A percentile compares a stretch with the other conserved stretches of the same genome.
phyloP scores from a whole-genome alignment of 2,888 invertebrate genomes.

The Notodonta dromedarius region DNA sequence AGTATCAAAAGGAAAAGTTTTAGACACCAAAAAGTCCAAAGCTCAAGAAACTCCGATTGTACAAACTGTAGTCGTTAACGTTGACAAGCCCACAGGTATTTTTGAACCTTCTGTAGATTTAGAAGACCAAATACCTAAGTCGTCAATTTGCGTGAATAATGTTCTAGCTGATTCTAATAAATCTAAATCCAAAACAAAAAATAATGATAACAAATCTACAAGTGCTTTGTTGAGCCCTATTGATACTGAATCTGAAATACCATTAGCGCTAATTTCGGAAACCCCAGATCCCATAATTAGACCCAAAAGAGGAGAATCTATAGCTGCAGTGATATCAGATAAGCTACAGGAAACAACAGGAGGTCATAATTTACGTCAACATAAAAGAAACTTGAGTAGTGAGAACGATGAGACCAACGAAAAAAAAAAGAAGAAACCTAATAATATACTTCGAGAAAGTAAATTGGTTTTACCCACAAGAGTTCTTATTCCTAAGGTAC shows the following conservation, averaged over 20 bases:
- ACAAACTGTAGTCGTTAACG: conserved; percentile 66
- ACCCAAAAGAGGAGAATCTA: conserved; percentile 76
- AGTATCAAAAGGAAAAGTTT: conserved; percentile 76
- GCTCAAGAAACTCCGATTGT: conserved; percentile 52
- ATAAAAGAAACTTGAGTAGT: conserved; percentile 70
- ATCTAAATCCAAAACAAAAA: conserved; percentile 62
- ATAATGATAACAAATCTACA: conserved; percentile 49
- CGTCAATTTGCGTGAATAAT: conserved; percentile 79
- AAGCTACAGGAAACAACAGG: conserved; percentile 76
- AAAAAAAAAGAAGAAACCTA: conserved; percentile 73
- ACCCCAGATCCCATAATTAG: conserved; percentile 69
- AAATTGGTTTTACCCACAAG: conserved; percentile 74
- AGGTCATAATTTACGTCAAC: conserved; percentile 75
- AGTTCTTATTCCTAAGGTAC: conserved; percentile 69
- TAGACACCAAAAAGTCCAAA: conserved; percentile 77
- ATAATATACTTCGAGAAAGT: conserved; percentile 74
- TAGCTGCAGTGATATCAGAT: conserved; percentile 77
- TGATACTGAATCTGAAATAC: conserved; percentile 75
- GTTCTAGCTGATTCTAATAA: conserved; percentile 68
- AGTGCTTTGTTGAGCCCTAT: conserved; percentile 60
- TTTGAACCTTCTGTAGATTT: conserved; percentile 88
- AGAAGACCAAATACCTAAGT: conserved; percentile 86
- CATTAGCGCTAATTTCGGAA: conserved; percentile 71
- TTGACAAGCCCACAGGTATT: conserved; percentile 86
- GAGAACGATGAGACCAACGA: conserved; percentile 70